Evolutionary conservation across 2,888 invertebrate species (phyloP).

Genomic region (Plebejus argus): DNA sequence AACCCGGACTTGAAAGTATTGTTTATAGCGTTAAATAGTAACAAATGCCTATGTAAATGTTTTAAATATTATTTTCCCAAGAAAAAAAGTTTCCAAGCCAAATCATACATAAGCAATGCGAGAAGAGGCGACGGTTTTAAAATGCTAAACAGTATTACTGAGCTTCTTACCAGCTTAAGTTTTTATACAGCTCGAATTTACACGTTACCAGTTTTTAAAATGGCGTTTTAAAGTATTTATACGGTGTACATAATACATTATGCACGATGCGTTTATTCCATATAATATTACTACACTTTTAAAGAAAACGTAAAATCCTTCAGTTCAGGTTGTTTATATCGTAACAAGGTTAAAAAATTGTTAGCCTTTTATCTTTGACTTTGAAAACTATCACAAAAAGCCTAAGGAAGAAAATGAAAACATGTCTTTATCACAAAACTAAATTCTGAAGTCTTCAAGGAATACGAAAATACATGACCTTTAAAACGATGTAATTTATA

Average conservation of each 20-base stretch:
- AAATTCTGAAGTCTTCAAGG: too few species aligned
- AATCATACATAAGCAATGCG: constrained; percentile 41
- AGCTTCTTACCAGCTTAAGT: constrained; percentile 35
- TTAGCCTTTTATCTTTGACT: too few species aligned
- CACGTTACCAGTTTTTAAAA: constrained; percentile 33
- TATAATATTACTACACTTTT: background rate
- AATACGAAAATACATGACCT: too few species aligned
- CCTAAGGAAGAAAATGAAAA: too few species aligned
- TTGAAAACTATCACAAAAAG: too few species aligned
- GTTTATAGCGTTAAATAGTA: background rate
- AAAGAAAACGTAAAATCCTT: too few species aligned
- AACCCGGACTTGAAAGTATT: background rate
- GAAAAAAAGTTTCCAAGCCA: constrained; percentile 17
- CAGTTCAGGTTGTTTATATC: too few species aligned
- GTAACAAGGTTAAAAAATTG: too few species aligned
- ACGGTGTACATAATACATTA: background rate
- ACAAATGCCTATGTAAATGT: background rate
- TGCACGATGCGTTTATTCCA: background rate
- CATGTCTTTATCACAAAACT: too few species aligned
- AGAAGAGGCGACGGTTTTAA: constrained; percentile 38
- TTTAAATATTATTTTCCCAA: background rate
- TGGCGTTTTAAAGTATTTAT: constrained; percentile 19
- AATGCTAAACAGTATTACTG: constrained; percentile 37
- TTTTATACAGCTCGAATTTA: constrained; percentile 38
- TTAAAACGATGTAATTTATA: too few species aligned